phyloP scores from a whole-genome alignment of 2,113 vertebrate genomes.

The Passer montanus region DNA sequence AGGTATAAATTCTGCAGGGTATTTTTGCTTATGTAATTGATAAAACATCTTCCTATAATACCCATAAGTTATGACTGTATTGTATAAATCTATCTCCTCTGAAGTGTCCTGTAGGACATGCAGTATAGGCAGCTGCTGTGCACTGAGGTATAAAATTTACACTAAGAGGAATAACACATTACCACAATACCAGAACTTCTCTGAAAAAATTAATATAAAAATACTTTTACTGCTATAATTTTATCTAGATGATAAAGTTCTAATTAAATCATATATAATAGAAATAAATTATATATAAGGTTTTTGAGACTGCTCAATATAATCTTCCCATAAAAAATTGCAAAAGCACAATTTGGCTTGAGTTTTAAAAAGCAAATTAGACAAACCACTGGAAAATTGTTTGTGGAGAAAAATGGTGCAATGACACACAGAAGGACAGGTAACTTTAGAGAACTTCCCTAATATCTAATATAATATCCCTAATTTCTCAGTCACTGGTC shows the following conservation, averaged over 20 bases:
- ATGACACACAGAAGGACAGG: neutral
- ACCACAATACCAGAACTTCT: neutral
- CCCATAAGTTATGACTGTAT: conserved; percentile 62
- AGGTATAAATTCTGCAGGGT: conserved; percentile 62
- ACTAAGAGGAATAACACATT: conserved; percentile 3
- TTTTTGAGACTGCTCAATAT: neutral
- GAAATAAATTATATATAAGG: neutral
- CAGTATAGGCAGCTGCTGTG: neutral
- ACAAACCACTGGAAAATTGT: neutral
- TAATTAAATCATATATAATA: neutral
- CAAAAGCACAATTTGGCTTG: neutral
- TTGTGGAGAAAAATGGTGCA: neutral
- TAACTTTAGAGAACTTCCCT: neutral
- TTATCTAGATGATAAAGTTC: neutral
- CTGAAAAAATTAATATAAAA: neutral
- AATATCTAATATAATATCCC: too few relatives aligned
- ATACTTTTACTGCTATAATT: neutral
- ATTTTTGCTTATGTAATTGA: conserved; percentile 74
- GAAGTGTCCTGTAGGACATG: conserved; percentile 4
- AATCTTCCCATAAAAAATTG: neutral
- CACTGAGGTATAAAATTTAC: conserved; percentile 35
- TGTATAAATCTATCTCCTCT: conserved; percentile 60
- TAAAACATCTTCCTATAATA: conserved; percentile 74
- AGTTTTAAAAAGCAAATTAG: neutral
- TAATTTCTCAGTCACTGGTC: neutral